Evolutionary conservation across 2,113 vertebrate species (phyloP).

Genomic region (Colistium nudipinnis): DNA sequence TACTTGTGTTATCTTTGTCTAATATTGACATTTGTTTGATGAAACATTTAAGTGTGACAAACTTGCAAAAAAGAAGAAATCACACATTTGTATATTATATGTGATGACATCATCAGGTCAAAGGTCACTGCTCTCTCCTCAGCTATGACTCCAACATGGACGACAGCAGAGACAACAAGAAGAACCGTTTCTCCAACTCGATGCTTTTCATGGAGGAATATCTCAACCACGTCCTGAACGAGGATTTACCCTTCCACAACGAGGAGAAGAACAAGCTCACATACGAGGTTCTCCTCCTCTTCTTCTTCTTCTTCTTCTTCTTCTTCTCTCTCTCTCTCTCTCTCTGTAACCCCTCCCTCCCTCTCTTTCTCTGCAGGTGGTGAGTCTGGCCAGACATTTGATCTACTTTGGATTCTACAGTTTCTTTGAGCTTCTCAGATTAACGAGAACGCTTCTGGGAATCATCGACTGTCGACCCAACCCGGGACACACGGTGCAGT

Average conservation of each 20-base stretch:
- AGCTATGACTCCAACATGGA: slow-evolving; percentile 98
- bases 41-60: too few relatives aligned
- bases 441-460: slow-evolving; percentile 92
- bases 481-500: slow-evolving; percentile 75
- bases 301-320: accelerated
- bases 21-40: too few relatives aligned
- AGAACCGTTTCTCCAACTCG: slow-evolving; percentile 95
- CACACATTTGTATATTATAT: too few relatives aligned
- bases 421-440: slow-evolving; percentile 94
- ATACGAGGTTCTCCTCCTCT: slow-evolving; percentile 85
- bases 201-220: slow-evolving; percentile 99
- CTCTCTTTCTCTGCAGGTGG: slow-evolving; percentile 82
- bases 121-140: neutral
- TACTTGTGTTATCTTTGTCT: too few relatives aligned
- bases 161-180: slow-evolving; percentile 93
- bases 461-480: slow-evolving; percentile 96
- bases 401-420: slow-evolving; percentile 99
- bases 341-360: neutral
- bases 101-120: too few relatives aligned
- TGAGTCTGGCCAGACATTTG: slow-evolving; percentile 94
- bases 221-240: slow-evolving; percentile 93
- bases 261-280: slow-evolving; percentile 99
- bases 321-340: neutral
- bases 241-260: slow-evolving; percentile 92
- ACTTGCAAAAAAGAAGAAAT: too few relatives aligned